A percentile compares a stretch with the other conserved stretches of the same genome.
These are phyloP conservation scores for Natrix natrix DNA, from an alignment of 2,797 vertebrate genomes.

Conservation along the genomic window DNA sequence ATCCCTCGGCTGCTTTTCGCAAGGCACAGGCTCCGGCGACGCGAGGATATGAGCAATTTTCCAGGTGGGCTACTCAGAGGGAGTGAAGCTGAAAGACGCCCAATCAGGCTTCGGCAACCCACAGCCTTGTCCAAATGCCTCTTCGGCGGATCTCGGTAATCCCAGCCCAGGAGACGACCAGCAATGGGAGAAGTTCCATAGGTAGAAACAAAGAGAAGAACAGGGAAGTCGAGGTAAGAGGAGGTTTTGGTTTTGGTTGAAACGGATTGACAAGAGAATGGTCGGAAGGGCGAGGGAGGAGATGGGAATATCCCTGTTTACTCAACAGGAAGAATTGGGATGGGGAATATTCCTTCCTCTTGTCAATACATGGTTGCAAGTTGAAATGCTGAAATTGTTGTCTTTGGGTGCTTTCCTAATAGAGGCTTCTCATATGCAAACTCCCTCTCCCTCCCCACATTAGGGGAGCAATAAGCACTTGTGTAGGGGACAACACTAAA, in stretches of 20 bases:
- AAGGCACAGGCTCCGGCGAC: conserved; percentile 42
- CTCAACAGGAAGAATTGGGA: not conserved
- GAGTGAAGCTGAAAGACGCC: conserved; percentile 70
- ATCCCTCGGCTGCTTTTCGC: too few relatives aligned
- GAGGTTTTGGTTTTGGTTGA: conserved; percentile 29
- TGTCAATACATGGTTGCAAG: not conserved
- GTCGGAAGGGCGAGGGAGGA: not conserved
- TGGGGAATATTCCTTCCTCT: accelerated
- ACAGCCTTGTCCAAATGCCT: conserved; percentile 82
- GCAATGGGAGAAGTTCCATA: conserved; percentile 78
- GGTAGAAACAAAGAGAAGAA: conserved; percentile 86
- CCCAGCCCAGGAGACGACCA: conserved; percentile 80
- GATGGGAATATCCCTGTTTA: not conserved
- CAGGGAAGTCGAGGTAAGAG: conserved; percentile 82
- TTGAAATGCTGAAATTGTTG: not conserved
- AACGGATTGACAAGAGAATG: not conserved
- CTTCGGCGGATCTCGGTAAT: conserved; percentile 93
- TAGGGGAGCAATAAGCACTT: not conserved
- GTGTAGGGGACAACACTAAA: not conserved
- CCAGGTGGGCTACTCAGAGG: conserved; percentile 71
- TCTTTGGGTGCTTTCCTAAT: not conserved
- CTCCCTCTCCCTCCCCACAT: not conserved
- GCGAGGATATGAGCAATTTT: conserved; percentile 75
- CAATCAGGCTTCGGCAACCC: conserved; percentile 69
- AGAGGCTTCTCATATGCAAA: not conserved